These are phyloP conservation scores for Coturnix japonica DNA, from an alignment of 2,113 vertebrate genomes.

Conservation along the genomic window DNA sequence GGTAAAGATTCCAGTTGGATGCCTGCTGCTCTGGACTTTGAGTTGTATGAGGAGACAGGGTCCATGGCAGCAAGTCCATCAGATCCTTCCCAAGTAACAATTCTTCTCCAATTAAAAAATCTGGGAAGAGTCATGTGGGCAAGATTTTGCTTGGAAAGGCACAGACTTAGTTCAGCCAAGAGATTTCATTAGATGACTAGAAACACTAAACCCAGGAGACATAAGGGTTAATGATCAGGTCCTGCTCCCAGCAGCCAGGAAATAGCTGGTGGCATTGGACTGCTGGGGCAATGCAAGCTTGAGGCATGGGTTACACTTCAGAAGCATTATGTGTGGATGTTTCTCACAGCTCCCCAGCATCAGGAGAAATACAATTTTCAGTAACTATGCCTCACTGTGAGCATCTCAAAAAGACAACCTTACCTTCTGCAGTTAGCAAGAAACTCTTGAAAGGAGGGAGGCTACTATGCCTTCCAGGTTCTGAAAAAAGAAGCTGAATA, in stretches of 20 bases:
- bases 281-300: background rate
- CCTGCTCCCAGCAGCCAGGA: background rate
- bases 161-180: background rate
- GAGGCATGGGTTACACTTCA: background rate
- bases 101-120: background rate
- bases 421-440: background rate
- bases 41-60: background rate
- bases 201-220: background rate
- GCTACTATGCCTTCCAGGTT: background rate
- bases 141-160: background rate
- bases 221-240: background rate
- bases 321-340: fast-evolving
- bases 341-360: background rate
- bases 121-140: background rate
- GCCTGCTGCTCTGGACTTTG: background rate
- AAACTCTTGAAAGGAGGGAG: background rate
- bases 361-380: background rate
- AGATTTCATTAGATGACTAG: background rate
- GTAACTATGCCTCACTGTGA: background rate
- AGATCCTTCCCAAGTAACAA: background rate
- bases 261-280: background rate
- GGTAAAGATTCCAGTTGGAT: background rate
- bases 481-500: background rate
- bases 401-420: background rate
- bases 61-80: background rate